Evolutionary conservation across 2,888 invertebrate genomes (phyloP), one percentile per base, ranked within the genome.

Genomic region (Dysmachus trigonus): DNA sequence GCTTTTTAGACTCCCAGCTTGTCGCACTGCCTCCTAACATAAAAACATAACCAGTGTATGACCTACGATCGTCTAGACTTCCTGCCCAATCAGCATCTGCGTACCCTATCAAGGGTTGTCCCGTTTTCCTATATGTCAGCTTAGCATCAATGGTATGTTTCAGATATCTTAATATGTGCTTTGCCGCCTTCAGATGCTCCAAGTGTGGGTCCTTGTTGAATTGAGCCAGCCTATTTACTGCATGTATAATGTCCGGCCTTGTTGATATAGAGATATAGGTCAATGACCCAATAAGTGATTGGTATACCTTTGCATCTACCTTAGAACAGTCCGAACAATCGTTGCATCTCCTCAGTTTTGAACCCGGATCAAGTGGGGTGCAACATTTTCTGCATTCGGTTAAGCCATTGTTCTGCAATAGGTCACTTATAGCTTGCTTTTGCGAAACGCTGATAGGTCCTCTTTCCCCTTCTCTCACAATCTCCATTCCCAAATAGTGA

Each of bases 71-170:
- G 2, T 27, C 82, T 1, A 85, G 18, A 51, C 88, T 86, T 7
- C 87, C 87, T 18, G 87, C 88, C 87, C 88, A 88, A 85, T 88
- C 88, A 7, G 88, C 89, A 85, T 89, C 88, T 4, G 87, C 87
- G 41, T 86, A 89, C n/a, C 88, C 79, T 10, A 33, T 35, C 30
- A 89, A 47, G 13, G 71, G 85, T 31, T 87, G 38, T 7, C 87
- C 87, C 4, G 87, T 87, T 74, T 86, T 87, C 2, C 15, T 71
- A 86, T 86, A 89, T 47, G 86, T 86, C 1, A 88, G 79, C 38
- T 87, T 88, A 1, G 53, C 41, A 86, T 88, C 83, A 0, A 81
- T 85, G 7, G 87, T 88, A 31, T 83, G 86, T 30, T 86, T 81
- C 31, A 89, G 74, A 76, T 89, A 88, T 18, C 88, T 86, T 18